Evolutionary conservation across 2,797 vertebrate species (phyloP).

Genomic region (Falco novaeseelandiae): DNA sequence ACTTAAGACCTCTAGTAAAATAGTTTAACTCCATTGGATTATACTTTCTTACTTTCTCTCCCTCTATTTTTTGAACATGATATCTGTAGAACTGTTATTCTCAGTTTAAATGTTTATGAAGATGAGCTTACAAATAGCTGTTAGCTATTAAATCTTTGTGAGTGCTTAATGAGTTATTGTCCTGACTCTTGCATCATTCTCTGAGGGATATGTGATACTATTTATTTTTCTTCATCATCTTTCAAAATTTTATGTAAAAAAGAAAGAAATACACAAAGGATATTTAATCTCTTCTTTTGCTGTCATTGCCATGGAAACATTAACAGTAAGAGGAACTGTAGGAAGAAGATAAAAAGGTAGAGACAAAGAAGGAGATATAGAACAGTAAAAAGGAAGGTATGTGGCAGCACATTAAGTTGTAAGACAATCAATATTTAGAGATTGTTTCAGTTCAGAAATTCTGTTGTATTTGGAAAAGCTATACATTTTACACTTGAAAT

Average conservation of each 20-base stretch:
- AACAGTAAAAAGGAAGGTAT: not conserved
- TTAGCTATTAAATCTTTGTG: not conserved
- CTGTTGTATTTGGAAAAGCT: not conserved
- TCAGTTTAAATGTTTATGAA: not conserved
- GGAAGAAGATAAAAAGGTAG: slow-evolving; percentile 43
- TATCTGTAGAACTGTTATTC: not conserved
- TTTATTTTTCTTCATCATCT: not conserved
- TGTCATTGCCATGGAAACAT: slow-evolving; percentile 64
- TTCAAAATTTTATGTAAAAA: not conserved
- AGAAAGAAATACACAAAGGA: not conserved
- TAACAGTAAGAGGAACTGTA: slow-evolving; percentile 20
- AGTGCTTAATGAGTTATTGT: not conserved
- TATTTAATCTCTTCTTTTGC: slow-evolving; percentile 32
- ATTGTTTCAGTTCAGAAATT: not conserved
- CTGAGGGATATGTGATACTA: not conserved
- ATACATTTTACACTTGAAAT: not conserved
- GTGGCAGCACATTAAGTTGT: not conserved
- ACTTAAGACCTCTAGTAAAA: not conserved
- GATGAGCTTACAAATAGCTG: slow-evolving; percentile 17
- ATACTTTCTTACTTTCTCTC: not conserved
- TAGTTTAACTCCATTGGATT: not conserved
- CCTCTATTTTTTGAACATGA: not conserved
- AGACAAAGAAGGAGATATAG: not conserved
- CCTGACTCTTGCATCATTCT: not conserved
- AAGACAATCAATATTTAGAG: not conserved